Base-by-base conservation (phyloP, 1,140 invertebrate genomes). In the Lutraria rhynchaena region DNA sequence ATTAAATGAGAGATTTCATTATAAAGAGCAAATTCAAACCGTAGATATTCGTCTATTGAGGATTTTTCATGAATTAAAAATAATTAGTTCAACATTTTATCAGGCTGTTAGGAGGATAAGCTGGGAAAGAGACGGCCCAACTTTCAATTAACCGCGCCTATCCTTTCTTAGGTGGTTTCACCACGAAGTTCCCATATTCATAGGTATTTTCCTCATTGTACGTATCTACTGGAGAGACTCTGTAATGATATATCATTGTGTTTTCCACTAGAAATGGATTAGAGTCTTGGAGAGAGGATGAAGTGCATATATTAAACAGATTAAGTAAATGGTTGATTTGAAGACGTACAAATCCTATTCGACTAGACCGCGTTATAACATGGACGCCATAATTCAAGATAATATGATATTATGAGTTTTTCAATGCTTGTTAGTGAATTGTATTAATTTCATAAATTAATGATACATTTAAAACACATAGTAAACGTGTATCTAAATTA, bases 61-160 rank as follows among this genome's bases (percentile, higher is more conserved):
- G 41, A 49, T 4, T 3, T 41, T 49, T 49, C 63, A 31, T 29
- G 29, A 37, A 46, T 67, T 67, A 67, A 29, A 49, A 13, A 44
- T 67, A 67, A 67, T 67, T 67, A 67, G 63, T 67, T 67, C 37
- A 67, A 31, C 63, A 49, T 67, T 67, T 15, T 19, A 7, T 33
- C 41, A n/a, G 63, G 27, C 63, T 67, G 33, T 37, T 5, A 41
- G 37, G 15, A 5, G 35, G 24, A 22, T 22, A 19, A 22, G 51
- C 51, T n/a, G 3, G 31, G 63, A 67, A 19, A 27, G 63, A 49
- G 22, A 67, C 63, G 44, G 63, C 63, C 63, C 37, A 67, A 67
- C 5, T 67, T 67, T 67, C 63, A 67, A 67, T 67, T 67, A 67
- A 22, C 22, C 22, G 17, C 13, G 41, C n/a, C 27, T 49, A 49